A percentile compares a stretch with the other conserved stretches of the same genome.
Evolutionary conservation across 2,113 vertebrate genomes (phyloP).

Genomic region (Rhabdornis inornatus): DNA sequence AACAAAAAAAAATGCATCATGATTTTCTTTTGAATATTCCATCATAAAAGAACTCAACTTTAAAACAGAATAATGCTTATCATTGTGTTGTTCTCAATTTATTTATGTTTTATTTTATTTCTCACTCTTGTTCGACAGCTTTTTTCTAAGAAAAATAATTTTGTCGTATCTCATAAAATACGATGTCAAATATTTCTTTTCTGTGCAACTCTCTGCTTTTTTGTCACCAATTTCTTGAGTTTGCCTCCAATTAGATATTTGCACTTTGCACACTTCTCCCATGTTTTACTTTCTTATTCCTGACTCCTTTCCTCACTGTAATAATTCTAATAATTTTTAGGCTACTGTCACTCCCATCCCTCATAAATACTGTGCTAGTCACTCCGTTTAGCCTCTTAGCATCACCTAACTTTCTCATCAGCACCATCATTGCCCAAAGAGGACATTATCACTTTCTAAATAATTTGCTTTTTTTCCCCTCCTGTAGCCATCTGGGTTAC

Average conservation of each 20-base stretch:
- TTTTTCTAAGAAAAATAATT: neutral
- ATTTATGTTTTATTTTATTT: neutral
- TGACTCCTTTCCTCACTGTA: neutral
- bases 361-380: neutral
- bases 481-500: neutral
- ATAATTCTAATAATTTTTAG: neutral
- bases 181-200: neutral
- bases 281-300: neutral
- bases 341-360: neutral
- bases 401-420: neutral
- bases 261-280: neutral
- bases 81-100: neutral
- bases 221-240: neutral
- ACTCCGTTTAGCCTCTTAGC: neutral
- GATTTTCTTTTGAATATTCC: neutral
- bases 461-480: neutral
- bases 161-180: neutral
- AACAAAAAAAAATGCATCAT: neutral
- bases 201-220: neutral
- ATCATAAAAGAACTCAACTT: neutral
- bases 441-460: neutral
- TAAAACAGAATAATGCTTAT: neutral
- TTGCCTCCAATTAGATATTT: neutral
- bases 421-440: neutral
- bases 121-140: neutral